phyloP scores from a whole-genome alignment of 2,888 invertebrate species.

The Synanthedon tipuliformis region DNA sequence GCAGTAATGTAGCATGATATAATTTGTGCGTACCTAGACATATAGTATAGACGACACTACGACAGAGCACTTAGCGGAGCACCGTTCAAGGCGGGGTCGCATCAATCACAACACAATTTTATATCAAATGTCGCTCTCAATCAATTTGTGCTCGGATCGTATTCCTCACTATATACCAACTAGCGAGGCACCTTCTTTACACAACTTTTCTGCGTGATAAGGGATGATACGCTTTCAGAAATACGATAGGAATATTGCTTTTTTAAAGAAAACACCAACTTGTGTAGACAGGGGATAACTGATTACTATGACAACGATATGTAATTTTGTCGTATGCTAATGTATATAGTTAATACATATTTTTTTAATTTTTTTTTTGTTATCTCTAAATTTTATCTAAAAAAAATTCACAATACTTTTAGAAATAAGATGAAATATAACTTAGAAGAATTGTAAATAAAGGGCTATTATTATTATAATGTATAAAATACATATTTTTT shows the following conservation, averaged over 20 bases:
- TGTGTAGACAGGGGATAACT: too few species aligned
- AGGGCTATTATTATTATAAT: too few species aligned
- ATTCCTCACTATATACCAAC: slow-evolving; percentile 45
- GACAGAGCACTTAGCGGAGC: slow-evolving; percentile 64
- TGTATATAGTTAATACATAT: too few species aligned
- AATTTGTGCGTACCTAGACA: slow-evolving; percentile 7
- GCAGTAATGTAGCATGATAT: background rate
- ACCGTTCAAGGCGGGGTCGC: slow-evolving; percentile 52
- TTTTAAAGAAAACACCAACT: background rate
- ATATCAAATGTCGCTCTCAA: slow-evolving; percentile 71
- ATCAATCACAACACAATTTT: slow-evolving; percentile 70
- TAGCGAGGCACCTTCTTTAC: slow-evolving; percentile 28
- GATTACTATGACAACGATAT: too few species aligned
- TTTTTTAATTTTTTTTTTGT: too few species aligned
- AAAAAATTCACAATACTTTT: too few species aligned
- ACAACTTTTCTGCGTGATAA: slow-evolving; percentile 2
- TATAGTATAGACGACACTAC: slow-evolving; percentile 37
- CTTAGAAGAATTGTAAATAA: too few species aligned
- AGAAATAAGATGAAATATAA: too few species aligned
- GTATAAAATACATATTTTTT: too few species aligned
- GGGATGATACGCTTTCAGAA: slow-evolving; percentile 3
- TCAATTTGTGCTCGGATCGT: slow-evolving; percentile 66
- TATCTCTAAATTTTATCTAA: too few species aligned
- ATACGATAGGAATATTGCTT: slow-evolving; percentile 5
- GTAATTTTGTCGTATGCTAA: too few species aligned